These are phyloP conservation scores for Platyscapa corneri DNA, from an alignment of 1,140 invertebrate genomes.

Conservation along the genomic window DNA sequence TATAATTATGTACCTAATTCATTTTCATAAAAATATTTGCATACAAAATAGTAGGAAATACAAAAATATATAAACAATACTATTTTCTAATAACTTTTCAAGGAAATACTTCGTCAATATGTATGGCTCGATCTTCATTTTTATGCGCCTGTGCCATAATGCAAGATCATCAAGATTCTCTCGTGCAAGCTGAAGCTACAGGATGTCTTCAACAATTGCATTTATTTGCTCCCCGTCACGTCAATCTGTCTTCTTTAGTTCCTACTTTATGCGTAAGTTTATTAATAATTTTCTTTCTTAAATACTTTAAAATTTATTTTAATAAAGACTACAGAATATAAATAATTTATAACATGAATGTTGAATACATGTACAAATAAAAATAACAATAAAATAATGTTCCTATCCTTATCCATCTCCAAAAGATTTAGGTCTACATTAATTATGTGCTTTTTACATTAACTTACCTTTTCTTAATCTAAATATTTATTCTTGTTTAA, in stretches of 20 bases:
- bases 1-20: not conserved
- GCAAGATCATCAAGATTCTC: constrained; percentile 90
- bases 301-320: not conserved
- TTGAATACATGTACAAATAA: no score
- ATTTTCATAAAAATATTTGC: no score
- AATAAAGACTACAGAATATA: not conserved
- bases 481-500: no score
- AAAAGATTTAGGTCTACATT: no score
- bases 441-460: no score
- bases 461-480: no score
- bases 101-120: constrained; percentile 81
- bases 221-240: constrained; percentile 95
- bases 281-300: not conserved
- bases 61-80: no score
- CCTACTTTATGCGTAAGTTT: constrained; percentile 92
- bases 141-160: constrained; percentile 93
- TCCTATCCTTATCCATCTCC: no score
- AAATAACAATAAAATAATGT: no score
- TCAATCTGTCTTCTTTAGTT: constrained; percentile 94
- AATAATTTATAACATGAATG: not conserved
- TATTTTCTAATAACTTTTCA: constrained; percentile 34
- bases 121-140: constrained; percentile 85
- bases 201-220: constrained; percentile 97
- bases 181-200: constrained; percentile 96
- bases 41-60: constrained; percentile 9